These are phyloP conservation scores for Tragelaphus oryx DNA, from an alignment of 2,797 vertebrate species.

Conservation along the genomic window DNA sequence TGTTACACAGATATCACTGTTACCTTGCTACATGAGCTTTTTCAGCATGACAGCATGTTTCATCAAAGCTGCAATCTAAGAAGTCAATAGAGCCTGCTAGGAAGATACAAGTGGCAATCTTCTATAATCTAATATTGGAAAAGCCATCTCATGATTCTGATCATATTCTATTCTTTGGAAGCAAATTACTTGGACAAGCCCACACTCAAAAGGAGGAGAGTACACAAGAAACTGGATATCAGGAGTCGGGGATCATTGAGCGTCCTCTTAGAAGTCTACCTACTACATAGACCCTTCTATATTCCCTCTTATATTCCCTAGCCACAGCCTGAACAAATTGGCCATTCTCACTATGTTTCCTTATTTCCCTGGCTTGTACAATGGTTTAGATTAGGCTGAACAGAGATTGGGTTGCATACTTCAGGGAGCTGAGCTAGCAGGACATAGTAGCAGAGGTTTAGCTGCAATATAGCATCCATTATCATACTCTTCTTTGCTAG, in stretches of 20 bases:
- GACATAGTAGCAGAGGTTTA: not conserved
- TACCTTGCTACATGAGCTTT: not conserved
- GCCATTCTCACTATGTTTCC: not conserved
- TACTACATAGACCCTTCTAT: not conserved
- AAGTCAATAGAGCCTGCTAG: not conserved
- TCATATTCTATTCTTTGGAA: not conserved
- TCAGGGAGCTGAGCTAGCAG: not conserved
- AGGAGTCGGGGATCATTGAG: not conserved
- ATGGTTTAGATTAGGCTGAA: not conserved
- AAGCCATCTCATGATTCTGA: not conserved
- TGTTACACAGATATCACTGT: not conserved
- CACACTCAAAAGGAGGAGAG: not conserved
- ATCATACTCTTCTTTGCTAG: conserved; percentile 7
- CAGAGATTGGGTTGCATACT: not conserved
- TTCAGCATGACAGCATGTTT: not conserved
- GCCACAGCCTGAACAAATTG: not conserved
- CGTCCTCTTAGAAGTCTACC: not conserved
- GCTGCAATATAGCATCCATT: not conserved
- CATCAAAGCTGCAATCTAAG: not conserved
- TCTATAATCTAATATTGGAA: not conserved
- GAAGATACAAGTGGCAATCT: not conserved
- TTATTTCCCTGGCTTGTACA: not conserved
- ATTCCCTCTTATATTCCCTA: not conserved
- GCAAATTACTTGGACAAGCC: not conserved
- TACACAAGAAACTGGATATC: not conserved